Conservation (phyloP, 2,113 vertebrate genomes). For the Arizona elegans region DNA sequence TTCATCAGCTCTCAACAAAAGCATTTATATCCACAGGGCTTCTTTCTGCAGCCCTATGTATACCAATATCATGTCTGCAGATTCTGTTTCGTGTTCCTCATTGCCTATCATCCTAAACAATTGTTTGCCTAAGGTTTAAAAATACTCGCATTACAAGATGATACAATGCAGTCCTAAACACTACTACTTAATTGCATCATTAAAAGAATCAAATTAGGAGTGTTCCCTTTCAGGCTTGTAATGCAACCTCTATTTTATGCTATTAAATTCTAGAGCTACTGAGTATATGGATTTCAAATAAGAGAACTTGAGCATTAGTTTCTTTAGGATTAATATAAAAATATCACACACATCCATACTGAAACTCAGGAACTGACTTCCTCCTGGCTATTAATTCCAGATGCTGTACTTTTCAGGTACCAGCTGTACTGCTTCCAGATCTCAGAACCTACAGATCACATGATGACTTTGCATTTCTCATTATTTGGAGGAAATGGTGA, state of each 20-base stretch:
- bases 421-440: not conserved
- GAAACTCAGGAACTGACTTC: not conserved
- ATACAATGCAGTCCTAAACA: not conserved
- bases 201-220: not conserved
- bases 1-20: not conserved
- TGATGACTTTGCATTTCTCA: not conserved
- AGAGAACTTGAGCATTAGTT: not conserved
- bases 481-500: not conserved
- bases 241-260: not conserved
- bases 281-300: not conserved
- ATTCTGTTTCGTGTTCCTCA: not conserved
- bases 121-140: not conserved
- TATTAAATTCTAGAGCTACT: not conserved
- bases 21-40: not conserved
- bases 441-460: not conserved
- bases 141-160: not conserved
- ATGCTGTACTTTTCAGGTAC: not conserved
- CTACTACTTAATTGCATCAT: not conserved
- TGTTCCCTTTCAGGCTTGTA: not conserved
- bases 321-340: not conserved
- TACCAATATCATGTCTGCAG: not conserved
- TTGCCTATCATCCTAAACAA: not conserved
- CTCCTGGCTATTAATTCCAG: not conserved
- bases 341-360: not conserved
- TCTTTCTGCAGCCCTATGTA: not conserved